Percentiles rank a stretch among this genome's conserved stretches.
Evolutionary conservation across 1,140 invertebrate species (phyloP).

Genomic region (Papilio machaon): DNA sequence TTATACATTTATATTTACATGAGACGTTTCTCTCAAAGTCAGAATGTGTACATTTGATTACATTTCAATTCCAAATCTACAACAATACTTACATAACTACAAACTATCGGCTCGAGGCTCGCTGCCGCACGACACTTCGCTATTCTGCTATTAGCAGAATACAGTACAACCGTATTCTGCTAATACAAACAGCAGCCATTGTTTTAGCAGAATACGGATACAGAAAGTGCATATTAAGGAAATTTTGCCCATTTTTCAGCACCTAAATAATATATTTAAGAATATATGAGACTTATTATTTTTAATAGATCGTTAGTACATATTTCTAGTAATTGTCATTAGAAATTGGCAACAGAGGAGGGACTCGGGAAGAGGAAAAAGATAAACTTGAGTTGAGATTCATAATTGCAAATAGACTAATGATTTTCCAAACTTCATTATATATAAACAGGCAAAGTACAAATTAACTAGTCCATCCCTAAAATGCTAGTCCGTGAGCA

Average conservation of each 20-base stretch:
- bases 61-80: slow-evolving; percentile 28
- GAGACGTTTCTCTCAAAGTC: not conserved
- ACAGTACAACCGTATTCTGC: not conserved
- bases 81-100: slow-evolving; percentile 3
- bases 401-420: too few relatives aligned
- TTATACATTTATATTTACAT: slow-evolving; percentile 20
- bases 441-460: too few relatives aligned
- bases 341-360: too few relatives aligned
- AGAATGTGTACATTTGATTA: slow-evolving; percentile 10
- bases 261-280: too few relatives aligned
- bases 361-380: too few relatives aligned
- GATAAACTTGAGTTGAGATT: too few relatives aligned
- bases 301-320: too few relatives aligned
- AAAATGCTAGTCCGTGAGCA: slow-evolving; percentile 1
- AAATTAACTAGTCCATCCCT: too few relatives aligned
- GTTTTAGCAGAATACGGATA: not conserved
- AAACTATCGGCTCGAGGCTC: slow-evolving; percentile 26
- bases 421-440: too few relatives aligned
- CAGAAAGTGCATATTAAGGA: not conserved
- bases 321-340: too few relatives aligned
- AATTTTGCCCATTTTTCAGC: not conserved
- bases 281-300: too few relatives aligned
- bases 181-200: not conserved
- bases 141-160: not conserved
- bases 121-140: not conserved